Conservation (phyloP, 64 coral and sea anemone species). For the Pachyseris speciosa region DNA sequence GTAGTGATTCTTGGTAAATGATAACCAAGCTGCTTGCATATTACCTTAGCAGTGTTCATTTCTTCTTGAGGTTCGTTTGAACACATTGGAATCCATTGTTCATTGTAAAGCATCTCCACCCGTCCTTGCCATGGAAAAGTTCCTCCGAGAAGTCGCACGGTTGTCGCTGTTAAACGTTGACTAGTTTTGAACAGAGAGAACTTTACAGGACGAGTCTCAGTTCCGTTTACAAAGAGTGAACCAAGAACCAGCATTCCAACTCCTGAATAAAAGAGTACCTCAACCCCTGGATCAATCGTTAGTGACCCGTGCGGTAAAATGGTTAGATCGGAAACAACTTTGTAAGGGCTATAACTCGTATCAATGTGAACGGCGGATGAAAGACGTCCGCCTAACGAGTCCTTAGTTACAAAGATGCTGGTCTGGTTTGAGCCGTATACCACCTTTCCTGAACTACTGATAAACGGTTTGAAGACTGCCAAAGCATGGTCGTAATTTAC, state of each 20-base stretch:
- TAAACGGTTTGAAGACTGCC: conserved; percentile 39
- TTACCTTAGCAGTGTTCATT: conserved; percentile 17
- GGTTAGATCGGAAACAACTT: conserved; percentile 69
- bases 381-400: conserved; percentile 55
- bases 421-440: background rate
- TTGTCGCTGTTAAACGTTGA: background rate
- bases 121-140: conserved; percentile 78
- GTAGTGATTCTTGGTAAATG: background rate
- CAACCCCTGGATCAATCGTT: conserved; percentile 69
- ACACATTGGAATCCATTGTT: conserved; percentile 65
- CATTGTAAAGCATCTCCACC: conserved; percentile 32
- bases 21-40: conserved; percentile 84
- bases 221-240: conserved; percentile 77
- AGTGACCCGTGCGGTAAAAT: conserved; percentile 47
- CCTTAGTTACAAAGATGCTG: background rate
- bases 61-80: background rate
- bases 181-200: conserved; percentile 38
- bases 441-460: conserved; percentile 3
- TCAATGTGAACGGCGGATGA: conserved; percentile 12
- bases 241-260: conserved; percentile 78
- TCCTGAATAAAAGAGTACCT: conserved; percentile 44
- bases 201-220: conserved; percentile 1
- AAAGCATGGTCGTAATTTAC: conserved; percentile 57
- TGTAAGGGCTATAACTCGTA: conserved; percentile 59
- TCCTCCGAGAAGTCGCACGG: conserved; percentile 54